Conservation (phyloP, 1,140 invertebrate genomes). For the Ectropis grisescens region DNA sequence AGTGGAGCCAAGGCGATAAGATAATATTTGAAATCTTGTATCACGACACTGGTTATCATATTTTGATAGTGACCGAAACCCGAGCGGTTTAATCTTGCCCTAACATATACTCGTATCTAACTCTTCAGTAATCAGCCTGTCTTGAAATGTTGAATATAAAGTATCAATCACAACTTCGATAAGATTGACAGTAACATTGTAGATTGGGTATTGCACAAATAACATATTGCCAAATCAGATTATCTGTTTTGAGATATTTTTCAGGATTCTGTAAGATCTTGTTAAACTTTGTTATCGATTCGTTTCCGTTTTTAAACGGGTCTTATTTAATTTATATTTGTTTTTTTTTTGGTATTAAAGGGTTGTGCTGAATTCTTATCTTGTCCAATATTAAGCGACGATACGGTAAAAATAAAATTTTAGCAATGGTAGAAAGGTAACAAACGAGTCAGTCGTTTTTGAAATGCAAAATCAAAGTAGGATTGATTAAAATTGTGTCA, state of each 20-base stretch:
- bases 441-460: too few species aligned
- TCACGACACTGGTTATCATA: slow-evolving; percentile 37
- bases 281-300: slow-evolving; percentile 12
- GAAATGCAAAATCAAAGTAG: too few species aligned
- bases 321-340: too few species aligned
- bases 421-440: too few species aligned
- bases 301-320: slow-evolving; percentile 24
- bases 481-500: too few species aligned
- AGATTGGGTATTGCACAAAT: neutral
- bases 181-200: slow-evolving; percentile 21
- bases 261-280: slow-evolving; percentile 9
- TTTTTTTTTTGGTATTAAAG: too few species aligned
- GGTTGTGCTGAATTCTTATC: too few species aligned
- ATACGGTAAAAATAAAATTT: too few species aligned
- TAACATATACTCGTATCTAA: slow-evolving; percentile 25
- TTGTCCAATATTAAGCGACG: too few species aligned
- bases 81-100: slow-evolving; percentile 23
- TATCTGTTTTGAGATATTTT: neutral
- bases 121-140: slow-evolving; percentile 22
- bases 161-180: slow-evolving; percentile 39
- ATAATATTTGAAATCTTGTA: slow-evolving; percentile 47
- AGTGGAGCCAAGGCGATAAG: slow-evolving; percentile 37
- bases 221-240: neutral
- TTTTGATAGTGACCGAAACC: slow-evolving; percentile 25
- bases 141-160: slow-evolving; percentile 15